phyloP scores from a whole-genome alignment of 2,113 vertebrate genomes.

The Orthonyx spaldingii region DNA sequence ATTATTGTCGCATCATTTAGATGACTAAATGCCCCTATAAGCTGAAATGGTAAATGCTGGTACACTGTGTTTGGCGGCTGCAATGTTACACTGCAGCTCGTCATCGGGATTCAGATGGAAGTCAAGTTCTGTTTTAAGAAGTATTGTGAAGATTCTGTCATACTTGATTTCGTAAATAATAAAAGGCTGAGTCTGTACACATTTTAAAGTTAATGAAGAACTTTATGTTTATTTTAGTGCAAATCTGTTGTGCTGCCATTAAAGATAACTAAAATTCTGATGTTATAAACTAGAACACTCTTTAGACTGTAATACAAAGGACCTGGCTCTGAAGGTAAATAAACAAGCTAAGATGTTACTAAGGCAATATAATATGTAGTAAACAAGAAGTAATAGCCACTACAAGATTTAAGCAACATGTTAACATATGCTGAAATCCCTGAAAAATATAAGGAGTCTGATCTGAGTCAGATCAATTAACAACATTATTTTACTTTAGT shows the following conservation, averaged over 20 bases:
- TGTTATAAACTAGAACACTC: background rate
- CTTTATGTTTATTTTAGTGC: background rate
- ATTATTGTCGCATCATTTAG: background rate
- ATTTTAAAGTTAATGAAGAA: background rate
- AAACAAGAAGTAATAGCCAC: background rate
- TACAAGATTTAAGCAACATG: background rate
- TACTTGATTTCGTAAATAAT: background rate
- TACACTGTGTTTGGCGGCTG: rapidly evolving
- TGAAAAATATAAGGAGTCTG: background rate
- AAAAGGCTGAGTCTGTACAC: background rate
- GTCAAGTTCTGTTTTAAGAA: background rate
- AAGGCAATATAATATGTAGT: background rate
- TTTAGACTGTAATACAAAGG: background rate
- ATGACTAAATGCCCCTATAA: background rate
- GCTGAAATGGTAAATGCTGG: background rate
- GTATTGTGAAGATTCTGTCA: background rate
- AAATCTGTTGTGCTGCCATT: background rate
- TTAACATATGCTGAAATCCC: background rate
- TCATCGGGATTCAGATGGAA: background rate
- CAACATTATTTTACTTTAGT: background rate
- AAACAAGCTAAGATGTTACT: background rate
- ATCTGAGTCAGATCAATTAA: background rate
- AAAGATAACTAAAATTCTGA: background rate
- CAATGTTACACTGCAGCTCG: background rate
- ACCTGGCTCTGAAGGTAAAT: background rate